phyloP scores from a whole-genome alignment of 1,140 invertebrate species.

The Drosophila suzukii region DNA sequence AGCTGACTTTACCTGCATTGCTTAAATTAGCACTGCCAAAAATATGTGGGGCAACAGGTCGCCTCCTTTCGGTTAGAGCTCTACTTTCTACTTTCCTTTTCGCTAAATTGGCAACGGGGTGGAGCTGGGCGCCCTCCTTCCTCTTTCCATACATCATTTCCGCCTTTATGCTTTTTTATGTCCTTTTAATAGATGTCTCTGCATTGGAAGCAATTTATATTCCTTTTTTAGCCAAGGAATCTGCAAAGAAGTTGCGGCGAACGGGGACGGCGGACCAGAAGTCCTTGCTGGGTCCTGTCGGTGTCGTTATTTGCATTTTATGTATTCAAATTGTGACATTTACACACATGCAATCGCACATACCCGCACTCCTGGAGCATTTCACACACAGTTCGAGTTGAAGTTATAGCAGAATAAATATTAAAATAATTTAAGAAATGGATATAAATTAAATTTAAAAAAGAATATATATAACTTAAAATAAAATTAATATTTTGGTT shows the following conservation, averaged over 20 bases:
- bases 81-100: constrained; percentile 67
- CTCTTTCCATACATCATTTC: constrained; percentile 72
- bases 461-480: no score
- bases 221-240: constrained; percentile 49
- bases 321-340: constrained; percentile 82
- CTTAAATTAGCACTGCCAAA: constrained; percentile 69
- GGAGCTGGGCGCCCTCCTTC: constrained; percentile 12
- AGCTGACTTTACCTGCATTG: constrained; percentile 54
- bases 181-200: constrained; percentile 80
- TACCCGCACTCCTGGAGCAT: neutral
- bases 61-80: constrained; percentile 29
- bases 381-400: constrained; percentile 14
- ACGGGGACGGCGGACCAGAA: constrained; percentile 18
- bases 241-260: constrained; percentile 35
- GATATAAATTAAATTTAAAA: neutral
- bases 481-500: no score
- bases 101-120: constrained; percentile 35
- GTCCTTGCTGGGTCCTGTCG: constrained; percentile 46
- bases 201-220: constrained; percentile 75
- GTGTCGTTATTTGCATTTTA: constrained; percentile 76
- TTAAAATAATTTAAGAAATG: neutral
- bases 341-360: constrained; percentile 61
- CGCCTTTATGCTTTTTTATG: constrained; percentile 75
- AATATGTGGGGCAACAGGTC: constrained; percentile 79
- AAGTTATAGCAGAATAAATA: neutral